phyloP scores from a whole-genome alignment of 1,140 invertebrate genomes.

The Drosophila yakuba region DNA sequence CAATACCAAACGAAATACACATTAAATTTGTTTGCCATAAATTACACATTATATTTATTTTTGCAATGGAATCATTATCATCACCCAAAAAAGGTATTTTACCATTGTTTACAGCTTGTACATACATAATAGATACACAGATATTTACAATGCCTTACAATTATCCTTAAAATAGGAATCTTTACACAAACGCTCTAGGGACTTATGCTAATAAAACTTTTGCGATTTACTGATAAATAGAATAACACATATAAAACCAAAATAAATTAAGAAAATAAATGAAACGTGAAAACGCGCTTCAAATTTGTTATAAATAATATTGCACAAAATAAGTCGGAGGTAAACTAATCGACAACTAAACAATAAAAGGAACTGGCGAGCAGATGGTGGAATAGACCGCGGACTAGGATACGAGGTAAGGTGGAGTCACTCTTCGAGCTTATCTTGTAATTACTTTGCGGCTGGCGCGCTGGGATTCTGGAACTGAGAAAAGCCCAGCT shows the following conservation, averaged over 20 bases:
- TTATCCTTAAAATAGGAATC: constrained; percentile 3
- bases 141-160: constrained; percentile 37
- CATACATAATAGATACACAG: constrained; percentile 21
- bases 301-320: constrained; percentile 29
- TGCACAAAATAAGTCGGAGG: constrained; percentile 31
- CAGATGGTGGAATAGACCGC: constrained; percentile 11
- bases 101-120: constrained; percentile 15
- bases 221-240: constrained; percentile 12
- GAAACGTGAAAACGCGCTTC: constrained; percentile 12
- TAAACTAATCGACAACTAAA: constrained; percentile 9
- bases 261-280: constrained; percentile 22
- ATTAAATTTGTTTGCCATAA: constrained; percentile 42
- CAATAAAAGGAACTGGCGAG: constrained; percentile 31
- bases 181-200: constrained; percentile 3
- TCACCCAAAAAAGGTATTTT: constrained; percentile 42
- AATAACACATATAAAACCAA: constrained; percentile 11
- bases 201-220: constrained; percentile 10
- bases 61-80: constrained; percentile 41
- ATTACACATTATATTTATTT: constrained; percentile 59
- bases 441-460: constrained; percentile 55
- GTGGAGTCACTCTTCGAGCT: constrained; percentile 53
- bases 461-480: constrained; percentile 55
- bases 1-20: constrained; percentile 44
- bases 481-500: constrained; percentile 71
- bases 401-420: constrained; percentile 56